These are phyloP conservation scores for Ariopsis seemanni DNA, from an alignment of 2,113 vertebrate genomes.

Conservation along the genomic window DNA sequence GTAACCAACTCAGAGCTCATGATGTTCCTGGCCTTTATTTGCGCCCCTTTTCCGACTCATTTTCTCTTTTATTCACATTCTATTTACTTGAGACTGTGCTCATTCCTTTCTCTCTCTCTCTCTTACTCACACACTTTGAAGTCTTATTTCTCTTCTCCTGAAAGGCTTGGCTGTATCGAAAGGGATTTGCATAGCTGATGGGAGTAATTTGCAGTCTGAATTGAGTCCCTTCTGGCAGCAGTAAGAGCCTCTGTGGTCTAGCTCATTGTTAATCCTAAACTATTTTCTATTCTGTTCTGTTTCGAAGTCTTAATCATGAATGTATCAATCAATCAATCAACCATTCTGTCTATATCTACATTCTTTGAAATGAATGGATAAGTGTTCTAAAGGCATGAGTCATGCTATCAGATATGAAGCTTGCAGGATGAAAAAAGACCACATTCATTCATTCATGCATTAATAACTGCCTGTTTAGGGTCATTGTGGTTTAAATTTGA, in stretches of 20 bases:
- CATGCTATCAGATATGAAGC: no score
- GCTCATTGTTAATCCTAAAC: constrained; percentile 21
- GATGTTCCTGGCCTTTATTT: constrained; percentile 9
- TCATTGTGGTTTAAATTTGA: neutral
- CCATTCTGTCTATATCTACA: neutral
- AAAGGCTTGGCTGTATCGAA: constrained; percentile 69
- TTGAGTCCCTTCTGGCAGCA: constrained; percentile 53
- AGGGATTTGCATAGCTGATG: constrained; percentile 77
- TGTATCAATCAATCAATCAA: neutral
- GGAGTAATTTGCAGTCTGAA: constrained; percentile 73
- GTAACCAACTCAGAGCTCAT: constrained; percentile 40
- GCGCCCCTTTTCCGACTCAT: neutral
- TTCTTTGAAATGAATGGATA: neutral
- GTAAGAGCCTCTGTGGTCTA: constrained; percentile 29
- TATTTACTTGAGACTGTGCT: constrained; percentile 49
- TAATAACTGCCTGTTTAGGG: neutral
- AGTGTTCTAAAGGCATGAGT: neutral
- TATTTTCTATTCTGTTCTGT: neutral
- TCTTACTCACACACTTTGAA: constrained; percentile 65
- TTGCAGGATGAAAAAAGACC: neutral
- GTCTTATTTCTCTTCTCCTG: constrained; percentile 61
- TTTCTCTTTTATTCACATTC: constrained; percentile 48
- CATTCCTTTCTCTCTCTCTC: constrained; percentile 30
- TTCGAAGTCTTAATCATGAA: neutral
- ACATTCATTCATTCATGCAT: neutral